Evolutionary conservation across 2,113 vertebrate species (phyloP), one percentile per base, ranked within the genome.

Genomic region (Psittacula cyanocephala): DNA sequence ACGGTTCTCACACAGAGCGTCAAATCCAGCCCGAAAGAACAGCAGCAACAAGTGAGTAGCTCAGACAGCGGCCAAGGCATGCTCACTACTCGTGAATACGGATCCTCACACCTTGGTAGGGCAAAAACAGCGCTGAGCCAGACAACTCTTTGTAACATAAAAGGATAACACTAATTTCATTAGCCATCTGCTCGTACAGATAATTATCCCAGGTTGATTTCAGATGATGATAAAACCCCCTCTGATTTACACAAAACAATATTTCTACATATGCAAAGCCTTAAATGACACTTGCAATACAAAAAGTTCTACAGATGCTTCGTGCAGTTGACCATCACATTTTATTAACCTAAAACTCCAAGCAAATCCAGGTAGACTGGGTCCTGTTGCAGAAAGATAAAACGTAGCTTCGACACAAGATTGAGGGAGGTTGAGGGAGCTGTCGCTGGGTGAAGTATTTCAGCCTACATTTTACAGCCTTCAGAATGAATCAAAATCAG

Each of bases 41-140:
- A 47, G n/a, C 80, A 25, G 44, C 35, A 65, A 17, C 4, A 25
- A 33, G 62, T 1, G 13, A 67, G n/a, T 1, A n/a, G 46, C 1
- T 1, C 35, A 15, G 63, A 33, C 12, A 64, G 44, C 27, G 4
- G 37, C 14, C 71, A 65, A 5, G 1, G 0, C 19, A 17, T 3
- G 0, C 44, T 53, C 17, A 3, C 43, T 46, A 39, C 71, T 24
- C 9, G n/a, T 2, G 19, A 55, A 14, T 1, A 14, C 46, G 28
- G 25, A 39, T 7, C 57, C 37, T 39, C 79, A 33, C 44, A 14
- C 52, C 17, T 52, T 4, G 14, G 27, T 2, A 29, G 41, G 15
- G 6, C 33, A 39, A 41, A 23, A 24, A 41, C 57, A 19, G 50
- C n/a, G 3, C 46, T 15, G 37, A 43, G 31, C 23, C 63, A 52